Evolutionary conservation across 2,113 vertebrate genomes (phyloP), one percentile per base, ranked within the genome.

Genomic region (Chionis minor): DNA sequence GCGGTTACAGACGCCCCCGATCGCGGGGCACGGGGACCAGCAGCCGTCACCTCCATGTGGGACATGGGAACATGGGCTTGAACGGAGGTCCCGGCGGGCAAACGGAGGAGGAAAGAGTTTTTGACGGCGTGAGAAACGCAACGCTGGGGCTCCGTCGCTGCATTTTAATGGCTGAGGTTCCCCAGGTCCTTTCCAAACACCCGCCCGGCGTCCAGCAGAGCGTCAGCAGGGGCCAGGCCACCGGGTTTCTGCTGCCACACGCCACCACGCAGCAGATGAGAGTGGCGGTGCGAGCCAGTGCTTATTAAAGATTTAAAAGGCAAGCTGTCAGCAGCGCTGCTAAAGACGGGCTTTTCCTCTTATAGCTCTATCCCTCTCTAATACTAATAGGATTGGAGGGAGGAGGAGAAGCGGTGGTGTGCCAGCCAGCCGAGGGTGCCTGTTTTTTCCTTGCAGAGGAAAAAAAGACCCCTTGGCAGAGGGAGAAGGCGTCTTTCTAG

Each of bases 301-400:
- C 91, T 96, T 51, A 95, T 89, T 71, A 91, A 95, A 95, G 96
- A 72, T 95, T 97, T 94, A 97, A 72, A 85, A 89, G 79, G 62
- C 95, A 96, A 96, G 95, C 96, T 89, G 94, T 58, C 91, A 62
- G 96, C 19, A 1, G 72, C 5, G 56, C 92, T 47, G 86, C 94
- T 54, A 47, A 86, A 71, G 89, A 77, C n/a, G 91, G 87, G 78
- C 88, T 95, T 96, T 97, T 90, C 97, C 97, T 88, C 77, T 97
- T 96, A 91, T 95, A 97, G 97, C 96, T 95, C 95, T 6, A 81
- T 85, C 95, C 88, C 70, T 91, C 91, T 52, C 94, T 92, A 86
- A 92, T 55, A 13, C 95, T 97, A 96, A 97, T 95, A 95, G 96
- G 97, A 97, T 97, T 96, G 84, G 90, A 54, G 69, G 23, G 54